Evolutionary conservation across 37 sponge, comb jelly and placozoan species (phyloP), one percentile per base, ranked within the genome.

Genomic region (Lycopodina hypogea): DNA sequence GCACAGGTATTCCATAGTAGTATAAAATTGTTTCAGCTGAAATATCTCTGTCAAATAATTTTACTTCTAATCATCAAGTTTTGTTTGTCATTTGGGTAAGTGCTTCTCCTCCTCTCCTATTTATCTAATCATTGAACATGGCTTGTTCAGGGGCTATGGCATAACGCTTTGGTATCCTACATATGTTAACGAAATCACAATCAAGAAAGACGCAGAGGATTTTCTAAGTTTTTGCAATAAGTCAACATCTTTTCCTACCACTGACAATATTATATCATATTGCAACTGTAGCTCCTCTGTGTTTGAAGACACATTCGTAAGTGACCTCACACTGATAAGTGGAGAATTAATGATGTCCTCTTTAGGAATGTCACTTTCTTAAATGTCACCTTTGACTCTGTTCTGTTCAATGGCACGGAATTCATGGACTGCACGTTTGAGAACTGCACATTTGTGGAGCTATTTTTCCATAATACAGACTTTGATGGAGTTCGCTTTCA

Each of bases 91-190:
- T 85, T 84, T 69, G 90, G 90, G 89, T 89, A 26, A 79, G 89
- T 78, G 48, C 48, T 45, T 45, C 48, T 45, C 48, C 48, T 45
- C 48, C 48, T 9, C 48, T 45, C 48, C 48, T 9, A 45, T 9
- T 45, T 45, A 45, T 45, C 9, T 4, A 12, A 45, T 45, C 9
- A 12, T 45, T 45, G 9, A 7, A 35, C 36, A 70, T 41, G 18
- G 32, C 53, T 8, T 34, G 6, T 74, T 14, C 81, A 89, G 90
- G 39, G 61, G 83, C 2, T 90, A 86, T 67, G 90, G 90, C 19
- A 72, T 86, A 1, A 64, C 83, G 14, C 62, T 90, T 30, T 90
- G 90, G 90, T 90, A 74, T 52, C 90, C 90, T n/a, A 65, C 90
- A 12, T 90, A 90, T 51, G 78, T 90, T 14, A 80, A 80, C 26